Percentiles rank a stretch among this genome's conserved stretches.
Conservation (phyloP, 2,888 invertebrate species). For the Allacma fusca region DNA sequence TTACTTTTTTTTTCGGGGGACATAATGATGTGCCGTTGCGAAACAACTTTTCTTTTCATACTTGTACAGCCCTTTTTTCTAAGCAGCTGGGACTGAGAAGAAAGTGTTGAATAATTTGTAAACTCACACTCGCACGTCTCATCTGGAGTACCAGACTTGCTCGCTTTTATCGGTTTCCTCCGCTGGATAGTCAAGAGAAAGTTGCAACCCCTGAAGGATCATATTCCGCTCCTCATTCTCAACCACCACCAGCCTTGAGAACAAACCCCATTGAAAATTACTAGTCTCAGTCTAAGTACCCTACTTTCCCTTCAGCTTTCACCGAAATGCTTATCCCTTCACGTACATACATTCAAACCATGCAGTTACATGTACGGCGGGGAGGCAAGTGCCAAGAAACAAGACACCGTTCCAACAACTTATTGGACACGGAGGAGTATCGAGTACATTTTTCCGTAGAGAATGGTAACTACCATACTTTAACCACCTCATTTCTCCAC, state of each 20-base stretch:
- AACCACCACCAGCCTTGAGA: neutral
- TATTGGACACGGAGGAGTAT: constrained; percentile 16
- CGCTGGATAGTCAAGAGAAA: neutral
- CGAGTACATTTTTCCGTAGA: constrained; percentile 6
- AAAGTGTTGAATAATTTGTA: constrained; percentile 37
- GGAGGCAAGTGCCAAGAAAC: neutral
- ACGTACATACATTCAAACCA: too few relatives aligned
- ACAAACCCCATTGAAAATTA: too few relatives aligned
- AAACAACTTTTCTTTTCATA: constrained; percentile 1
- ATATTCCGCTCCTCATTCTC: neutral
- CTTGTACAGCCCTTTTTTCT: constrained; percentile 2
- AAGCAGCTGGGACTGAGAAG: constrained; percentile 23
- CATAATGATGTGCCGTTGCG: constrained; percentile 9
- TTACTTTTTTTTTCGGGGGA: neutral
- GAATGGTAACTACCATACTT: constrained; percentile 16
- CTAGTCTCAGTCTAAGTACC: too few relatives aligned
- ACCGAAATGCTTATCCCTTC: too few relatives aligned
- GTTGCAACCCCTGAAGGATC: constrained; percentile 7
- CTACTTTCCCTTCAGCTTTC: too few relatives aligned
- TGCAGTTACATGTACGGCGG: neutral
- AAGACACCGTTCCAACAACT: neutral
- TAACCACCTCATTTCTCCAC: constrained; percentile 14
- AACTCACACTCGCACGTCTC: constrained; percentile 33
- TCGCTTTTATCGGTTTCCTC: neutral
- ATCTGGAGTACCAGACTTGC: constrained; percentile 25